These are phyloP conservation scores for Bubo blakistoni DNA, from an alignment of 2,113 vertebrate genomes.

Conservation along the genomic window DNA sequence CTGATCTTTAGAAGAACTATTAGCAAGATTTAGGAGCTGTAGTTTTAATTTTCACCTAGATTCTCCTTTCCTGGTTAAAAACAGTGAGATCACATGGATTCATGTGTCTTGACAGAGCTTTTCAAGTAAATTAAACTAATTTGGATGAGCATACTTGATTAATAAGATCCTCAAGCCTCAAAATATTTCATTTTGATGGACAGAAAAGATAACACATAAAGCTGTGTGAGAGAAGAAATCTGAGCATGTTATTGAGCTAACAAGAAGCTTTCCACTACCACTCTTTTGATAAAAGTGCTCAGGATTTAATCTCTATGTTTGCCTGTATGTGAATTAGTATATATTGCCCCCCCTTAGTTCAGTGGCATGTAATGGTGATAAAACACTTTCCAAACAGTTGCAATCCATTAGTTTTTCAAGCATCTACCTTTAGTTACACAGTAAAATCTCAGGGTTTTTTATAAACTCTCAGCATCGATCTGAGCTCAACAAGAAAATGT, in stretches of 20 bases:
- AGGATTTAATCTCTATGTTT: background rate
- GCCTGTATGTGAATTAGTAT: background rate
- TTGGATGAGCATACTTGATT: background rate
- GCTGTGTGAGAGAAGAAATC: background rate
- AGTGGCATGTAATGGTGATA: accelerated
- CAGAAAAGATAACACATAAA: background rate
- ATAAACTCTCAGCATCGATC: background rate
- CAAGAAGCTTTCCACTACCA: background rate
- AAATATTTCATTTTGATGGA: background rate
- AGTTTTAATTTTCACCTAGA: background rate
- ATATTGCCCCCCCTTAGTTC: background rate
- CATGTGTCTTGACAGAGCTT: background rate
- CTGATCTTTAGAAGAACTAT: background rate
- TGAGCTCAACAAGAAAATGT: background rate
- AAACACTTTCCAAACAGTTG: background rate
- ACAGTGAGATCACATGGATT: background rate
- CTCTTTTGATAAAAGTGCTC: background rate
- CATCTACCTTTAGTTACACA: background rate
- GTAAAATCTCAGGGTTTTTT: background rate
- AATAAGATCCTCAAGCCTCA: background rate
- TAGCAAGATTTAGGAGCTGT: background rate
- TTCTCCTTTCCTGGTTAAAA: background rate
- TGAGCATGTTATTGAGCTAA: background rate
- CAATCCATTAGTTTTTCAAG: background rate
- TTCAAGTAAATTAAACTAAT: background rate